Percentiles rank a stretch among this genome's conserved stretches.
Conservation (phyloP, 2,888 invertebrate genomes). For the Drosophila maculinotata region DNA sequence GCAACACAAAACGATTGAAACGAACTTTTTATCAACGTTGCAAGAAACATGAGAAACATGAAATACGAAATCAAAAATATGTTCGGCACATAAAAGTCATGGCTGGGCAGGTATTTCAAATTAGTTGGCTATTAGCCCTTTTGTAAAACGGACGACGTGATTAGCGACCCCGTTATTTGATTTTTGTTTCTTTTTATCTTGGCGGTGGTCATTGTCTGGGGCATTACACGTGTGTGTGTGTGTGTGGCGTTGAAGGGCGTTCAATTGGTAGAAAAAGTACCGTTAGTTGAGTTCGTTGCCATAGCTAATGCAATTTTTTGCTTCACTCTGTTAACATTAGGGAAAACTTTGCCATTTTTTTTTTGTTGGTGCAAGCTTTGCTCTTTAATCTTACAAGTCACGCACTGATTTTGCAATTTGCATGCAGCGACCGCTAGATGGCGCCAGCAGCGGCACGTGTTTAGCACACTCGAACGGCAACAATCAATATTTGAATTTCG, state of each 20-base stretch:
- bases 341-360: constrained; percentile 16
- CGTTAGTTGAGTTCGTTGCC: constrained; percentile 57
- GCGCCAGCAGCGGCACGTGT: constrained; percentile 50
- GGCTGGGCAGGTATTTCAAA: constrained; percentile 45
- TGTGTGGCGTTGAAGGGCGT: constrained; percentile 49
- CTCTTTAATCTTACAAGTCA: constrained; percentile 64
- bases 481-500: constrained; percentile 53
- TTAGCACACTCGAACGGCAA: constrained; percentile 12
- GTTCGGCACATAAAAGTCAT: constrained; percentile 34
- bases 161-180: constrained; percentile 30
- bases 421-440: constrained; percentile 69
- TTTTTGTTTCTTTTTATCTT: not conserved
- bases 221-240: constrained; percentile 63
- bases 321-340: constrained; percentile 21
- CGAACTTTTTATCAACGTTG: constrained; percentile 8
- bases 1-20: constrained; percentile 14
- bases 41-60: constrained; percentile 5
- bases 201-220: constrained; percentile 46
- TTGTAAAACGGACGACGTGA: constrained; percentile 44
- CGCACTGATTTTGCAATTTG: constrained; percentile 76
- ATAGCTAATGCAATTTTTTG: constrained; percentile 46
- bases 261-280: constrained; percentile 19
- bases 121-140: constrained; percentile 57
- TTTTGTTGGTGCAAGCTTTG: constrained; percentile 6
- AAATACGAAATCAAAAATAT: constrained; percentile 22